A percentile compares a stretch with the other conserved stretches of the same genome.
Conservation (phyloP, 2,888 invertebrate species). For the Cryptops parisi region DNA sequence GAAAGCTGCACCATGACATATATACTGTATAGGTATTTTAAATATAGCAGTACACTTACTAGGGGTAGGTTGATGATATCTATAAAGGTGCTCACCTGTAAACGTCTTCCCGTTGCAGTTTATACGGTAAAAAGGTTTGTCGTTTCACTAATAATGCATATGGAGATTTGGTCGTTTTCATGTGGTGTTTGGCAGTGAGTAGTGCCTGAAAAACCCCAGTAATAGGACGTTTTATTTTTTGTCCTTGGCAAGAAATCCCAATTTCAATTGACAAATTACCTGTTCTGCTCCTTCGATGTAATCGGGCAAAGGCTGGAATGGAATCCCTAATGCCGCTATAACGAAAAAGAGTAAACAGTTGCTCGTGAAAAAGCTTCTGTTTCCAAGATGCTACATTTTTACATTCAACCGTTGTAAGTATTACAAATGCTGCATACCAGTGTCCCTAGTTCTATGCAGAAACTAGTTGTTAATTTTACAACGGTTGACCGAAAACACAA, state of each 20-base stretch:
- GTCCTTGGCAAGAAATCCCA: too few relatives aligned
- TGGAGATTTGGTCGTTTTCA: constrained; percentile 31
- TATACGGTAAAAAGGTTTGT: constrained; percentile 34
- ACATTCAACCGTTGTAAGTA: too few relatives aligned
- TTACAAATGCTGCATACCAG: too few relatives aligned
- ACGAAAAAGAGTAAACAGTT: not conserved
- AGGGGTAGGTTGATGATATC: too few relatives aligned
- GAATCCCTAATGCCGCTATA: constrained; percentile 28
- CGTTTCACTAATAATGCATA: constrained; percentile 34
- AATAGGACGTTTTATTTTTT: too few relatives aligned
- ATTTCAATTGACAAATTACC: constrained; percentile 19
- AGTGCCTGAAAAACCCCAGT: constrained; percentile 26
- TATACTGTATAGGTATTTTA: not conserved
- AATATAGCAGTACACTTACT: not conserved
- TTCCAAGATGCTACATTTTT: too few relatives aligned
- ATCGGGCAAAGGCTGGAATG: constrained; percentile 31
- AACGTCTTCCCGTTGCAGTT: constrained; percentile 18
- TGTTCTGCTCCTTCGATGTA: constrained; percentile 32
- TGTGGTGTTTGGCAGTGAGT: constrained; percentile 31
- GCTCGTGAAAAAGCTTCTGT: not conserved
- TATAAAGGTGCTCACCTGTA: not conserved
- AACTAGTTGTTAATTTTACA: too few relatives aligned
- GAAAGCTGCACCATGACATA: constrained; percentile 19
- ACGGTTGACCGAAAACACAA: too few relatives aligned
- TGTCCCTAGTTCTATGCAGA: too few relatives aligned